These are phyloP conservation scores for Trematomus loennbergii DNA, from an alignment of 2,113 vertebrate genomes.

Conservation along the genomic window DNA sequence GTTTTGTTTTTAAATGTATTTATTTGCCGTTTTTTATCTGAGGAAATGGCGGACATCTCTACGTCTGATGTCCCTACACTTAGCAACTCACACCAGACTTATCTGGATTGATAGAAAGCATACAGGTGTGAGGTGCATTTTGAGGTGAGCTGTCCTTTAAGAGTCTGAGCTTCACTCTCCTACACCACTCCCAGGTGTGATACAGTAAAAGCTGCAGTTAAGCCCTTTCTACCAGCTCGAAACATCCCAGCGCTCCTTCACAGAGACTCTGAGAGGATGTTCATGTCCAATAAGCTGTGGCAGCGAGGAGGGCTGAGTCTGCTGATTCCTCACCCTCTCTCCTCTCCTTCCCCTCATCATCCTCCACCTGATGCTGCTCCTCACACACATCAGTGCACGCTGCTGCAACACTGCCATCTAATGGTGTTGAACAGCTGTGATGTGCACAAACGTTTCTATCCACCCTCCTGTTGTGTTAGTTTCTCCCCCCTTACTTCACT, in stretches of 20 bases:
- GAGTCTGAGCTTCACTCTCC: constrained; percentile 43
- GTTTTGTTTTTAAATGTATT: too few species aligned
- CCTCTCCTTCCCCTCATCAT: constrained; percentile 34
- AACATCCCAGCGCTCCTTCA: too few species aligned
- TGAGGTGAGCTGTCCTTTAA: not conserved
- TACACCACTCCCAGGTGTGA: constrained; percentile 54
- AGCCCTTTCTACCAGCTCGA: not conserved
- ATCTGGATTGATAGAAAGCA: too few species aligned
- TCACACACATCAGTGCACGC: constrained; percentile 43
- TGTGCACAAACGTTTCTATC: not conserved
- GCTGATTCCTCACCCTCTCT: constrained; percentile 45
- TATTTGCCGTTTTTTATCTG: too few species aligned
- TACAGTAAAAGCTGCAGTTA: constrained; percentile 33
- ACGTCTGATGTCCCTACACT: too few species aligned
- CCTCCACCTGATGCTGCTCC: constrained; percentile 35
- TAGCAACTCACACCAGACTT: too few species aligned
- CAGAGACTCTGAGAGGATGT: constrained; percentile 4
- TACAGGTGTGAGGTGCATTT: too few species aligned
- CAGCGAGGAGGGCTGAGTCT: constrained; percentile 61
- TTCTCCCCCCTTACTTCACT: too few species aligned
- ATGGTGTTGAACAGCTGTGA: constrained; percentile 31
- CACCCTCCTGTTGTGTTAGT: too few species aligned
- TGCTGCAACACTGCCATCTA: constrained; percentile 77
- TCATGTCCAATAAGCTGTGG: constrained; percentile 39
- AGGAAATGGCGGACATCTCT: too few species aligned